phyloP scores from a whole-genome alignment of 2,888 invertebrate species.

The Mantis religiosa region DNA sequence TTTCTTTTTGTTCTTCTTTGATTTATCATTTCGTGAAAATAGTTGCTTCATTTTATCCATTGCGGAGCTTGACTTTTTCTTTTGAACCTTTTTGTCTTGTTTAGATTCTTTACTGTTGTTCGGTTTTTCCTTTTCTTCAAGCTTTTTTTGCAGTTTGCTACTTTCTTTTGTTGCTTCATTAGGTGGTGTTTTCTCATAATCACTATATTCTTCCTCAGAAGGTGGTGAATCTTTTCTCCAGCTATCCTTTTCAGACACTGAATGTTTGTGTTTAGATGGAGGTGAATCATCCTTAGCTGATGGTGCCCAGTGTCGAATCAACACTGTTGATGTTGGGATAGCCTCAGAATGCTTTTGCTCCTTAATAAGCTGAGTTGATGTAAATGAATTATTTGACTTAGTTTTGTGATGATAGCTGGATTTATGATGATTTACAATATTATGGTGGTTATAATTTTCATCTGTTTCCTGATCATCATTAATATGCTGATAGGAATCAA shows the following conservation, averaged over 20 bases:
- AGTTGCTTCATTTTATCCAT: conserved; percentile 73
- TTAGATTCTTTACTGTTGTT: not conserved
- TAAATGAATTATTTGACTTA: conserved; percentile 6
- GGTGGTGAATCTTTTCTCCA: not conserved
- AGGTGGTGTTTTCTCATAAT: not conserved
- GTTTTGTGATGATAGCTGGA: conserved; percentile 35
- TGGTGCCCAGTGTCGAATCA: conserved; percentile 24
- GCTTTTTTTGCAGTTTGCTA: not conserved
- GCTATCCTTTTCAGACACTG: not conserved
- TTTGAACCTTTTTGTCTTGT: conserved; percentile 52
- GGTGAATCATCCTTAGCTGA: not conserved
- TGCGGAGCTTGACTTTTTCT: conserved; percentile 62
- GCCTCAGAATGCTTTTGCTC: conserved; percentile 23
- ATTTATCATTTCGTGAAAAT: conserved; percentile 67
- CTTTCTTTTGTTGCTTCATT: conserved; percentile 1
- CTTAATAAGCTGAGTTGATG: conserved; percentile 16
- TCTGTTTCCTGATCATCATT: conserved; percentile 40
- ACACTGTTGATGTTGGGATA: conserved; percentile 25
- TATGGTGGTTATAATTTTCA: conserved; percentile 43
- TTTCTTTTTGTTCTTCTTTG: conserved; percentile 49
- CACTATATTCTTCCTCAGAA: conserved; percentile 1
- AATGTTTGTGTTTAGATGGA: not conserved
- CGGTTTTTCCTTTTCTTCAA: conserved; percentile 3
- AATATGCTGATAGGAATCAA: conserved; percentile 41
- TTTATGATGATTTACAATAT: conserved; percentile 45